phyloP scores from a whole-genome alignment of 2,113 vertebrate species.

The Tetrax tetrax region DNA sequence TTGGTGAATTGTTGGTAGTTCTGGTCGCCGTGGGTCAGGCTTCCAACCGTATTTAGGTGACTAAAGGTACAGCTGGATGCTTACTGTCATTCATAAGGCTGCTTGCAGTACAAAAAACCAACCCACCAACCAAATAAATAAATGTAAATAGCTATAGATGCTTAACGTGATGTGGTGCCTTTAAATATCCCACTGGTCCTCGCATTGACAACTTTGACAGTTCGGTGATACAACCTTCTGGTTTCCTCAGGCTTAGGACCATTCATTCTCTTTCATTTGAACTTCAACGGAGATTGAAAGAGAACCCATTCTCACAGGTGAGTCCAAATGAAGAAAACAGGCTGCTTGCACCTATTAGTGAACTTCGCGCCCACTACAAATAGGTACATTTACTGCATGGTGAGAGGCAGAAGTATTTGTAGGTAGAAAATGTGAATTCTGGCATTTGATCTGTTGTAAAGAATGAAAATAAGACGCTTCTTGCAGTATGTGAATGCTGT shows the following conservation, averaged over 20 bases:
- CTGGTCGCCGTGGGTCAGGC: not conserved
- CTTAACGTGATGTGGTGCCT: not conserved
- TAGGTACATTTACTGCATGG: not conserved
- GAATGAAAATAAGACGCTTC: not conserved
- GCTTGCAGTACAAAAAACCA: not conserved
- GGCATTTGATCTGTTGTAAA: not conserved
- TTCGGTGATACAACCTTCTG: not conserved
- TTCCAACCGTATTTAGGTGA: not conserved
- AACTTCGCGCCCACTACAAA: not conserved
- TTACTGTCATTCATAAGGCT: not conserved
- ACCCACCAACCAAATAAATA: not conserved
- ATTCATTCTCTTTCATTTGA: not conserved
- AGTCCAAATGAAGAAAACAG: not conserved
- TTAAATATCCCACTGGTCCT: not conserved
- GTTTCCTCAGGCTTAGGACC: not conserved
- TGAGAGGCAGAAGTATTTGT: not conserved
- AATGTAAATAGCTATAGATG: not conserved
- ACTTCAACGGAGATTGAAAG: not conserved
- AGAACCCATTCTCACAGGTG: not conserved
- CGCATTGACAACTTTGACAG: not conserved
- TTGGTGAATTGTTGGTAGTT: not conserved
- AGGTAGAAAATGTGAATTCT: not conserved
- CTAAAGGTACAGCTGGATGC: not conserved
- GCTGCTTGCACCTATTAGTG: not conserved
- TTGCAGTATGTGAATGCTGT: not conserved